Conservation (phyloP, 2,888 invertebrate species). For the Plebejus melissa region DNA sequence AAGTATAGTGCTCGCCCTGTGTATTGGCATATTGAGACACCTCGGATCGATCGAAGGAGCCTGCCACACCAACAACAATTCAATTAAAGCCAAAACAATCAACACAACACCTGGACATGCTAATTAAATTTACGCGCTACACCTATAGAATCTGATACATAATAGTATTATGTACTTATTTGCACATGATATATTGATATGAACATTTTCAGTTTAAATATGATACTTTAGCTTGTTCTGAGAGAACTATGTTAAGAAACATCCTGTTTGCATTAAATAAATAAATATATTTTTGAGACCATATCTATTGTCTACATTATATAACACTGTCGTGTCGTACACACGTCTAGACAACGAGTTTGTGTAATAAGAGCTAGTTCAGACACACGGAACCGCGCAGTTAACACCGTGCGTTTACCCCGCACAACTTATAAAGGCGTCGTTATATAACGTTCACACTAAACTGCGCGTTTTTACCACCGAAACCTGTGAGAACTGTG, state of each 20-base stretch:
- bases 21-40: slow-evolving; percentile 16
- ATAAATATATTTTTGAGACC: no score
- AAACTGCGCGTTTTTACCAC: background rate
- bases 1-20: background rate
- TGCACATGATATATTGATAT: no score
- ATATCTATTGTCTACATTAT: background rate
- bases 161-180: background rate
- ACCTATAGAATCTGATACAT: background rate
- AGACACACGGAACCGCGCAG: no score
- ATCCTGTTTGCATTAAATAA: no score
- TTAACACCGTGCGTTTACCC: no score
- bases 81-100: slow-evolving; percentile 27
- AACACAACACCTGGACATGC: slow-evolving; percentile 23
- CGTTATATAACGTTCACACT: background rate
- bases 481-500: background rate
- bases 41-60: slow-evolving; percentile 13
- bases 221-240: no score
- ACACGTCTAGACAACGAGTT: slow-evolving; percentile 24
- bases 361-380: slow-evolving; percentile 1
- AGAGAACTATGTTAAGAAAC: no score
- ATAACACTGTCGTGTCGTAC: slow-evolving; percentile 13
- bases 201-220: no score
- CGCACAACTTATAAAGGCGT: background rate
- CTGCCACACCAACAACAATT: slow-evolving; percentile 5
- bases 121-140: slow-evolving; percentile 6